A percentile compares a stretch with the other conserved stretches of the same genome.
Conservation (phyloP, 2,888 invertebrate species). For the Aphidoletes aphidimyza region DNA sequence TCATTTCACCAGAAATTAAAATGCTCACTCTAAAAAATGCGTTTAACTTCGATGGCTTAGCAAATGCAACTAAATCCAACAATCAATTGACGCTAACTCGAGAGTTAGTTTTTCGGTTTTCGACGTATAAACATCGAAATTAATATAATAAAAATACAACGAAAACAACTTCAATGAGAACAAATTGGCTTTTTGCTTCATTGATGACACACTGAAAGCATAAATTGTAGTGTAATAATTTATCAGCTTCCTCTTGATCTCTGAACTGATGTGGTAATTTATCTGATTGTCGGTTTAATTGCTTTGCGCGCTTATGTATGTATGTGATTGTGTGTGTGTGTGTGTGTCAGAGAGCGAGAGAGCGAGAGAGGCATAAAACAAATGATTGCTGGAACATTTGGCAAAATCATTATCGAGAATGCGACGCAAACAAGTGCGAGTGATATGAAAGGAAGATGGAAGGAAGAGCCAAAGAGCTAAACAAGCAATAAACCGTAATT, state of each 20-base stretch:
- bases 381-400: too few species aligned
- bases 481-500: neutral
- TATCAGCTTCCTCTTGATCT: conserved; percentile 54
- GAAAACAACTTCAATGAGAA: conserved; percentile 26
- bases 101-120: neutral
- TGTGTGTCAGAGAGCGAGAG: too few species aligned
- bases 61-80: conserved; percentile 16
- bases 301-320: neutral
- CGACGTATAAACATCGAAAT: too few species aligned
- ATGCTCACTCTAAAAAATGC: too few species aligned
- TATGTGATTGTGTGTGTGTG: too few species aligned
- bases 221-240: conserved; percentile 49
- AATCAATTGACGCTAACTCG: neutral
- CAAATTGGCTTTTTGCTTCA: conserved; percentile 37
- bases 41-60: conserved; percentile 5
- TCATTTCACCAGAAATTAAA: neutral
- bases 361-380: too few species aligned
- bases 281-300: conserved; percentile 53
- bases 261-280: conserved; percentile 51
- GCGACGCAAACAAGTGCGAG: neutral
- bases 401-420: conserved; percentile 34
- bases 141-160: neutral
- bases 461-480: neutral
- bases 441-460: neutral
- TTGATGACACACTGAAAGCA: conserved; percentile 50